Percentiles rank a stretch among this genome's conserved stretches.
Conservation (phyloP, 2,113 vertebrate genomes). For the Elgaria multicarinata region DNA sequence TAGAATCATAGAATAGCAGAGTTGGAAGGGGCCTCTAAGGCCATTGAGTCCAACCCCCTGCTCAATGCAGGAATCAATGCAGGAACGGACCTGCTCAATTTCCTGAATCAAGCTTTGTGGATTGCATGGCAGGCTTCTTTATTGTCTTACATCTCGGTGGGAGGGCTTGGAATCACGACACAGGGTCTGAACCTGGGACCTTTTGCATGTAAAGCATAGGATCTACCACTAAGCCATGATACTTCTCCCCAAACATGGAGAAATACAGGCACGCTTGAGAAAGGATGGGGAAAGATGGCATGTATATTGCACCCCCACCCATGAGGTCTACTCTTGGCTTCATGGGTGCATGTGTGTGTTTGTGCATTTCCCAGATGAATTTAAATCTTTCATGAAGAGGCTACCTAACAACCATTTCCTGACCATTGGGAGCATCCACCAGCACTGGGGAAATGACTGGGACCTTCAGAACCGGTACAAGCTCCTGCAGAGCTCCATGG, state of each 20-base stretch:
- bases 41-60: too few species aligned
- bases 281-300: background rate
- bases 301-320: background rate
- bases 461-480: slow-evolving; percentile 97
- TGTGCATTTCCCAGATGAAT: slow-evolving; percentile 87
- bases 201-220: background rate
- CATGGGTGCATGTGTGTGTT: slow-evolving; percentile 14
- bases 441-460: slow-evolving; percentile 99
- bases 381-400: slow-evolving; percentile 97
- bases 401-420: slow-evolving; percentile 97
- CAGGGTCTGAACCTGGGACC: background rate
- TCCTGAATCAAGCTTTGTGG: too few species aligned
- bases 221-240: background rate
- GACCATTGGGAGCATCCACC: slow-evolving; percentile 95
- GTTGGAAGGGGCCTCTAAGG: too few species aligned
- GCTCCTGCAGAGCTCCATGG: slow-evolving; percentile 92
- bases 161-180: too few species aligned
- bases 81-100: too few species aligned
- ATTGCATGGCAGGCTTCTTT: too few species aligned
- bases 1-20: too few species aligned
- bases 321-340: too few species aligned
- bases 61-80: too few species aligned
- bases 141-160: too few species aligned
- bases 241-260: background rate
- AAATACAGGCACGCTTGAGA: background rate